Conservation (phyloP, 2,113 vertebrate genomes). For the Monarcha castaneiventris region DNA sequence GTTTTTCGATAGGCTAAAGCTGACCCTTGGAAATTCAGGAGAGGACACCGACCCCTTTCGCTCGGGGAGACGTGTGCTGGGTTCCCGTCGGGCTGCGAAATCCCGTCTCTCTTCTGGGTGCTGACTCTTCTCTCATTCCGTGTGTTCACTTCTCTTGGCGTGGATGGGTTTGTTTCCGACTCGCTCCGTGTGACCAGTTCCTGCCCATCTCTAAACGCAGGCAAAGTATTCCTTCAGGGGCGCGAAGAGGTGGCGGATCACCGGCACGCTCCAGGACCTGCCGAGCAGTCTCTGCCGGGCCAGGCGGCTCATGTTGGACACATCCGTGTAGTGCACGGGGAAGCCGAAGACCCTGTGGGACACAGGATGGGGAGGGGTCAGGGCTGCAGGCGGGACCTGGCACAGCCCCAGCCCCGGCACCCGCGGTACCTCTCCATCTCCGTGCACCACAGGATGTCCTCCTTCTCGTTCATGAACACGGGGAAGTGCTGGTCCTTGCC, state of each 20-base stretch:
- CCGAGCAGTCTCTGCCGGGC: constrained; percentile 96
- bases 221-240: constrained; percentile 99
- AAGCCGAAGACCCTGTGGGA: constrained; percentile 88
- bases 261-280: constrained; percentile 96
- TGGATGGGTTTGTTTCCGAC: constrained; percentile 76
- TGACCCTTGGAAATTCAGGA: constrained; percentile 85
- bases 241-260: constrained; percentile 98
- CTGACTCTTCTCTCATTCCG: constrained; percentile 77
- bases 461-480: constrained; percentile 98
- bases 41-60: constrained; percentile 80
- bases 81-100: constrained; percentile 30
- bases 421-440: constrained; percentile 92
- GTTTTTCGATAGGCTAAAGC: constrained; percentile 86
- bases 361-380: not conserved
- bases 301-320: constrained; percentile 99
- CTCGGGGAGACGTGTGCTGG: constrained; percentile 66
- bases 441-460: constrained; percentile 98
- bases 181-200: constrained; percentile 72
- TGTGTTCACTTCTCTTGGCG: constrained; percentile 71
- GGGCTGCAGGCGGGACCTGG: rapidly evolving
- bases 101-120: constrained; percentile 74
- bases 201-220: constrained; percentile 81
- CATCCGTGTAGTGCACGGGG: constrained; percentile 97
- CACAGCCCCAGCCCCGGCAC: rapidly evolving
- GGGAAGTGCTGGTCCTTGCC: constrained; percentile 99